Percentiles rank a stretch among this genome's conserved stretches.
These are phyloP conservation scores for Orestias chungarensis DNA, from an alignment of 2,797 vertebrate genomes.

Conservation along the genomic window DNA sequence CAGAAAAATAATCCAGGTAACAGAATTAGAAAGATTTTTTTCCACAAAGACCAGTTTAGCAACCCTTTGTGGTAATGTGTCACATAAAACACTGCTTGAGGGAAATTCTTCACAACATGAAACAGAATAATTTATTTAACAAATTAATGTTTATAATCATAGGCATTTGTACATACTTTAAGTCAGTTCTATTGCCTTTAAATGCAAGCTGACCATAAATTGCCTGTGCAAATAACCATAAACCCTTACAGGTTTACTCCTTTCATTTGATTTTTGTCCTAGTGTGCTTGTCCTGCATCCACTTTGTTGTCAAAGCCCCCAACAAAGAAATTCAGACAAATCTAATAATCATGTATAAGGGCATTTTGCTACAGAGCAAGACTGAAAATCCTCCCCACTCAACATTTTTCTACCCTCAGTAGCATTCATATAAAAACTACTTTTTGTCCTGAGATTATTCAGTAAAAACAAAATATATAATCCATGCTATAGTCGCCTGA, in stretches of 20 bases:
- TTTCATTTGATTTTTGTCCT: background rate
- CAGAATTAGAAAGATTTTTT: background rate
- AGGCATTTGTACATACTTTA: too few relatives aligned
- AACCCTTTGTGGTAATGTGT: background rate
- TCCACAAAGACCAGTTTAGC: background rate
- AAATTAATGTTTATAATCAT: too few relatives aligned
- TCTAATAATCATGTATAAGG: background rate
- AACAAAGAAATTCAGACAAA: background rate
- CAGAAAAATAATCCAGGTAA: background rate
- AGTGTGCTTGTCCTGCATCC: background rate
- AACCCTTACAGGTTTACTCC: background rate
- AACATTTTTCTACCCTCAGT: background rate
- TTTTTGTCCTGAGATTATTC: constrained; percentile 1
- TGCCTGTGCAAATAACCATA: background rate
- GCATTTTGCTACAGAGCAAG: background rate
- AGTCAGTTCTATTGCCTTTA: background rate
- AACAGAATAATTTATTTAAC: too few relatives aligned
- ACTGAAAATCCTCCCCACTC: background rate
- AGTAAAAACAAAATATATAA: background rate
- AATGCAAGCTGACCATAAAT: background rate
- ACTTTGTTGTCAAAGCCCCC: background rate
- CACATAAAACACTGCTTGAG: too few relatives aligned
- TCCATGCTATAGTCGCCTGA: background rate
- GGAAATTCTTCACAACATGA: too few relatives aligned
- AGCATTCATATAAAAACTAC: constrained; percentile 5